These are phyloP conservation scores for Nasonia longicornis DNA, from an alignment of 1,140 invertebrate genomes.

Conservation along the genomic window DNA sequence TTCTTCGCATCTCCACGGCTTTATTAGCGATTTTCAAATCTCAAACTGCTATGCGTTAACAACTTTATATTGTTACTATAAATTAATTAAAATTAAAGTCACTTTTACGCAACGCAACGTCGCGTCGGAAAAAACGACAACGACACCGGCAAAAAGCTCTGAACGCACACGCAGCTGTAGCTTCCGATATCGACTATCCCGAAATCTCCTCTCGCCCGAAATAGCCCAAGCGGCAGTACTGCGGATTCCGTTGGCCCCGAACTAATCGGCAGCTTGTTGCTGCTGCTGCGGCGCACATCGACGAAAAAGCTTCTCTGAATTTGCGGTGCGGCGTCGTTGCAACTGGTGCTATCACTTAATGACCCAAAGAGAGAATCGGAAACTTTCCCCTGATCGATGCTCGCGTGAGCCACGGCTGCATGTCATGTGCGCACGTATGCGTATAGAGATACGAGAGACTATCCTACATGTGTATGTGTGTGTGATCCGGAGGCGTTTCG, in stretches of 20 bases:
- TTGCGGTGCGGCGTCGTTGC: not conserved
- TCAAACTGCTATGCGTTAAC: not conserved
- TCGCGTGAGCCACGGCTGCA: not conserved
- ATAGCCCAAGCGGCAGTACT: not conserved
- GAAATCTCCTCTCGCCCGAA: not conserved
- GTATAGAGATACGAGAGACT: not conserved
- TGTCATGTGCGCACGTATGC: not conserved
- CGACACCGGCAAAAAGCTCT: not conserved
- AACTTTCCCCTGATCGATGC: constrained; percentile 29
- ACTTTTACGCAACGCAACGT: no score
- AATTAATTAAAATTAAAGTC: no score
- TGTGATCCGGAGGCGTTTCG: not conserved
- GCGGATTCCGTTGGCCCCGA: not conserved
- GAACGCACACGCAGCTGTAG: not conserved
- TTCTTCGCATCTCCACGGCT: not conserved
- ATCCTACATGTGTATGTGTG: not conserved
- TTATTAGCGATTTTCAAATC: not conserved
- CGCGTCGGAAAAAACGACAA: no score
- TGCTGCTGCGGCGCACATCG: not conserved
- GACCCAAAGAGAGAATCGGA: constrained; percentile 25
- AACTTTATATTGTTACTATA: no score
- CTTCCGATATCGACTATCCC: not conserved
- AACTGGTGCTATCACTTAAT: constrained; percentile 31
- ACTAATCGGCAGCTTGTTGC: constrained; percentile 41
- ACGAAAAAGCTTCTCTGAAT: constrained; percentile 2